Conservation (phyloP, 2,888 invertebrate genomes). For the Heliconius ethilla region DNA sequence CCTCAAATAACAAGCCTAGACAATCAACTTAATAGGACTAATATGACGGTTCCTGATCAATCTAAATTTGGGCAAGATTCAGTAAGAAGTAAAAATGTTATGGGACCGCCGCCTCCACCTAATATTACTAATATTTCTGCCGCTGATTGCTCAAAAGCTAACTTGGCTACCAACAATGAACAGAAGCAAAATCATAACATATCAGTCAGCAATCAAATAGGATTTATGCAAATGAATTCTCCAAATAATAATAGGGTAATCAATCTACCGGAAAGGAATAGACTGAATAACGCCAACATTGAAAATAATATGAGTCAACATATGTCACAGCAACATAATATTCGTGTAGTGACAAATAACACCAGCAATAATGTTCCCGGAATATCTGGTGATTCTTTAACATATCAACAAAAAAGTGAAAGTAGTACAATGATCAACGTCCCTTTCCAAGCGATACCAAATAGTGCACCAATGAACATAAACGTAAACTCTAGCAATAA, state of each 20-base stretch:
- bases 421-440: conserved; percentile 78
- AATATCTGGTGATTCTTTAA: conserved; percentile 64
- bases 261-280: conserved; percentile 73
- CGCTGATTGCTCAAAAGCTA: conserved; percentile 73
- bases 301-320: conserved; percentile 71
- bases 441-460: conserved; percentile 78
- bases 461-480: conserved; percentile 79
- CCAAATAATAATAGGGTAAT: conserved; percentile 75
- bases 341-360: conserved; percentile 75
- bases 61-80: conserved; percentile 70
- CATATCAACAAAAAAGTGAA: conserved; percentile 74
- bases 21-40: conserved; percentile 65
- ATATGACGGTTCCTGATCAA: conserved; percentile 64
- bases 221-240: conserved; percentile 76
- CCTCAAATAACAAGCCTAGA: conserved; percentile 68
- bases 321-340: conserved; percentile 75
- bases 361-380: conserved; percentile 63
- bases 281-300: conserved; percentile 65
- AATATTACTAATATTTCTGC: conserved; percentile 51
- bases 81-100: conserved; percentile 71
- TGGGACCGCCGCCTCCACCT: conserved; percentile 65
- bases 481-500: conserved; percentile 79
- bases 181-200: conserved; percentile 70
- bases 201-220: conserved; percentile 73
- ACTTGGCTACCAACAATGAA: conserved; percentile 66